Evolutionary conservation across 2,113 vertebrate genomes (phyloP), one percentile per base, ranked within the genome.

Genomic region (Upupa epops): DNA sequence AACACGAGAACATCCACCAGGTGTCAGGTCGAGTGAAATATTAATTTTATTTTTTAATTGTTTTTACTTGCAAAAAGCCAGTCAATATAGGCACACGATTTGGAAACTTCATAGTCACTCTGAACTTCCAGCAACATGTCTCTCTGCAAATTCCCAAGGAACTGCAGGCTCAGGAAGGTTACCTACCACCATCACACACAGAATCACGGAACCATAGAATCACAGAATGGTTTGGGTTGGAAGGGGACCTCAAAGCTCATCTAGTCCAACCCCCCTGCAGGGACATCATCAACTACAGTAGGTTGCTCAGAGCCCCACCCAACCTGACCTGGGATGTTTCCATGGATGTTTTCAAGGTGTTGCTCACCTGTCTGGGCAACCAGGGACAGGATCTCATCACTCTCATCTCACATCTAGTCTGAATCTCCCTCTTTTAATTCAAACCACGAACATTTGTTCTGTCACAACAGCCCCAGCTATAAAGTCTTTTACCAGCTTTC

Each of bases 1-100:
- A 10, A 0, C 17, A 52, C 1, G 5, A 81, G 40, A 89, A 81
- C 48, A 66, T 94, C 96, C 95, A 93, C 94, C 83, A 97, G 96
- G 65, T 96, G 97, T 96, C 95, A 90, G 89, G 24, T 40, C 46
- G 90, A 31, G 7, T 7, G 37, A 88, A 74, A 51, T 2, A 21
- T 3, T 4, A 42, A 59, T 31, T 4, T 7, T 12, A 26, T 26
- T 22, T 42, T 18, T 3, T 25, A 22, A 37, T 28, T 36, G 42
- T 54, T 46, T 46, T 15, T 2, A 52, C 10, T n/a, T 29, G 9
- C n/a, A 68, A 29, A 34, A 80, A 72, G 48, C 13, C 13, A 5
- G 18, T 8, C 36, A 36, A 70, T 36, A n/a, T 1, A 48, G 37
- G 7, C 19, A 59, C 6, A 49, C 0, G 3, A 7, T 65, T 56